These are phyloP conservation scores for Lasiommata megera DNA, from an alignment of 2,888 invertebrate genomes.

Conservation along the genomic window DNA sequence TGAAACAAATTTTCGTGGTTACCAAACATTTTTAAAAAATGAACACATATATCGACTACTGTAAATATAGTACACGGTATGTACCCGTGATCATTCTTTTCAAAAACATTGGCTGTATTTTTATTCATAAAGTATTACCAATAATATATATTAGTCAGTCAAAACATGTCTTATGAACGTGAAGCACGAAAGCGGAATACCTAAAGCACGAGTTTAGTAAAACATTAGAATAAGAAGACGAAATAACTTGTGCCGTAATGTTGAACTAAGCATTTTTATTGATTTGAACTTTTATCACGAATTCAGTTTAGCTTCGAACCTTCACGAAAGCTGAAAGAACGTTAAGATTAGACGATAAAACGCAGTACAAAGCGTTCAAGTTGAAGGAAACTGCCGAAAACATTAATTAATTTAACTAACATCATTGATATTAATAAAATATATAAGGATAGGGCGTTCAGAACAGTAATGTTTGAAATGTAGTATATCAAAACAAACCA, in stretches of 20 bases:
- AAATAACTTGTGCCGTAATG: background rate
- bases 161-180: background rate
- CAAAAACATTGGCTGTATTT: too few species aligned
- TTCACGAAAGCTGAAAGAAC: constrained; percentile 56
- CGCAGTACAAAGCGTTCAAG: constrained; percentile 24
- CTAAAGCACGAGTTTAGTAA: background rate
- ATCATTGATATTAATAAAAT: too few species aligned
- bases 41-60: too few species aligned
- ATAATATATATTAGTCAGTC: background rate
- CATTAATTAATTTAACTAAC: too few species aligned
- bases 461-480: too few species aligned
- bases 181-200: background rate
- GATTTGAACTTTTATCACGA: constrained; percentile 22
- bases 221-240: background rate
- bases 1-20: too few species aligned
- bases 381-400: constrained; percentile 23
- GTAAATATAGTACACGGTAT: too few species aligned
- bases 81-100: too few species aligned
- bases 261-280: constrained; percentile 16
- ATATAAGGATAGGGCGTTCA: too few species aligned
- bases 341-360: constrained; percentile 61
- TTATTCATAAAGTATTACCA: background rate
- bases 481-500: too few species aligned
- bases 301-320: constrained; percentile 14
- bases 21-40: too few species aligned